These are phyloP conservation scores for Philaethria dido DNA, from an alignment of 2,888 invertebrate species.

Conservation along the genomic window DNA sequence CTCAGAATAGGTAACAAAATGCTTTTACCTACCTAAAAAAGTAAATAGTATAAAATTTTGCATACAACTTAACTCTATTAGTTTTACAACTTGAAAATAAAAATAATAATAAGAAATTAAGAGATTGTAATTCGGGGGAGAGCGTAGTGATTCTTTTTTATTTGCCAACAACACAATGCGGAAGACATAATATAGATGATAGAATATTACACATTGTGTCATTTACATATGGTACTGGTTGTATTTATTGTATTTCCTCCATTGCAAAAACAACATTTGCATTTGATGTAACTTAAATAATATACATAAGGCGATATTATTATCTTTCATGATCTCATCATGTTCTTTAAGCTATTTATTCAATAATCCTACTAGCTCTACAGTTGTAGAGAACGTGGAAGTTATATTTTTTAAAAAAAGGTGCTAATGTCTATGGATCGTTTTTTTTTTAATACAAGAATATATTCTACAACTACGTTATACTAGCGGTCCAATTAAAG, in stretches of 20 bases:
- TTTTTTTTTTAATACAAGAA: too few relatives aligned
- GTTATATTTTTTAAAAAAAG: neutral
- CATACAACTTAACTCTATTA: too few relatives aligned
- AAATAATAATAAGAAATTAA: too few relatives aligned
- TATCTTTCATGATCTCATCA: constrained; percentile 7
- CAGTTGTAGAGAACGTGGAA: neutral
- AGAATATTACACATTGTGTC: neutral
- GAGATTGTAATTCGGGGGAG: too few relatives aligned
- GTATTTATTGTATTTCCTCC: neutral
- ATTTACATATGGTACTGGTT: neutral
- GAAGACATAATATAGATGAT: neutral
- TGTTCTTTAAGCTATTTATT: constrained; percentile 7
- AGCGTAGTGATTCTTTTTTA: neutral
- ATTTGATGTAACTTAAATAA: neutral
- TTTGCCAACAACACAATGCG: neutral
- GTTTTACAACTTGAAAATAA: too few relatives aligned
- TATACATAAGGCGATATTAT: constrained; percentile 11
- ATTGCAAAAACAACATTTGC: constrained; percentile 2
- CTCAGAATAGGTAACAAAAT: too few relatives aligned
- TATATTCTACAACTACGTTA: too few relatives aligned
- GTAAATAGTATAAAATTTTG: too few relatives aligned
- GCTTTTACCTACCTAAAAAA: too few relatives aligned
- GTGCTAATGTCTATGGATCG: neutral
- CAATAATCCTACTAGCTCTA: neutral
- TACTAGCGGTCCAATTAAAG: too few relatives aligned